Conservation (phyloP, 2,113 vertebrate species). For the Forbesichthys agassizii region DNA sequence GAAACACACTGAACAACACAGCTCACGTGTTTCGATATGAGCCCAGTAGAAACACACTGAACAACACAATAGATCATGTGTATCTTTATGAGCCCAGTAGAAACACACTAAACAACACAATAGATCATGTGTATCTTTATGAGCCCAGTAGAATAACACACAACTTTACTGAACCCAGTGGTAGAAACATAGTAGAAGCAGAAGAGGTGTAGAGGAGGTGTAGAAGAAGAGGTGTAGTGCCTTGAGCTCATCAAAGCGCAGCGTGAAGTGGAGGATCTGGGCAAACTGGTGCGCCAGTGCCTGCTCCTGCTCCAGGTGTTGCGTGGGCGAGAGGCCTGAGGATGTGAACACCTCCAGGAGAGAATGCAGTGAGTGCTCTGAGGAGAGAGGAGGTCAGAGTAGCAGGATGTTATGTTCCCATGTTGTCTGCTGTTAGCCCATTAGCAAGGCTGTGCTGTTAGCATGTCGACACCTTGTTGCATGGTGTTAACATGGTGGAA, state of each 20-base stretch:
- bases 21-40: too few relatives aligned
- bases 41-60: too few relatives aligned
- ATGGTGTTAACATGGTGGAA: too few relatives aligned
- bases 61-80: too few relatives aligned
- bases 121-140: too few relatives aligned
- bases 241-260: conserved; percentile 97
- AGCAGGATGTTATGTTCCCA: neutral
- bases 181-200: neutral
- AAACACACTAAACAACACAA: too few relatives aligned
- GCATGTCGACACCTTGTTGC: too few relatives aligned
- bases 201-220: too few relatives aligned
- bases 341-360: conserved; percentile 88
- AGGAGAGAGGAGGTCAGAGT: conserved; percentile 16
- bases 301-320: conserved; percentile 98
- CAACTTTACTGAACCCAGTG: neutral
- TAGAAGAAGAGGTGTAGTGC: conserved; percentile 56
- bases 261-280: conserved; percentile 96
- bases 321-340: conserved; percentile 86
- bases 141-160: neutral
- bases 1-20: too few relatives aligned
- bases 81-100: neutral
- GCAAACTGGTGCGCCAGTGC: conserved; percentile 97
- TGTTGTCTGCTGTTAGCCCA: too few relatives aligned
- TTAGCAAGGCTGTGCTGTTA: too few relatives aligned
- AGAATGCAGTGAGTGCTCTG: conserved; percentile 84